A percentile compares a stretch with the other conserved stretches of the same genome.
phyloP scores from a whole-genome alignment of 1,140 invertebrate species.

The Drosophila arawakana region DNA sequence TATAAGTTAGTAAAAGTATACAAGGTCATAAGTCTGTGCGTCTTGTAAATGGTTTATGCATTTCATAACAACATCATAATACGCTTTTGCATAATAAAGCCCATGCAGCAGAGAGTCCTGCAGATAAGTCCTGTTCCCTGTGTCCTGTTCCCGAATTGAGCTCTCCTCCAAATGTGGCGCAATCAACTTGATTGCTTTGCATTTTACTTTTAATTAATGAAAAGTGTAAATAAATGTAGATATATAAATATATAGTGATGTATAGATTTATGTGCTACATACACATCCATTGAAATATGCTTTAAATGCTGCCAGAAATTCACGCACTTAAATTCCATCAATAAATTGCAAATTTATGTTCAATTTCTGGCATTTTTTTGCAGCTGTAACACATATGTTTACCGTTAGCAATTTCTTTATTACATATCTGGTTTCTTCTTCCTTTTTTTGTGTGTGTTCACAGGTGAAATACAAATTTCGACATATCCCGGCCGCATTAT shows the following conservation, averaged over 20 bases:
- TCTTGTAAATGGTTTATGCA: constrained; percentile 4
- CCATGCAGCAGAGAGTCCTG: neutral
- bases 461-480: constrained; percentile 88
- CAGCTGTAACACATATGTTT: constrained; percentile 49
- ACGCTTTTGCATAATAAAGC: constrained; percentile 1
- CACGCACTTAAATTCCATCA: constrained; percentile 10
- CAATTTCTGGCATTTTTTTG: constrained; percentile 27
- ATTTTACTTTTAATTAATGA: constrained; percentile 81
- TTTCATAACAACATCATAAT: constrained; percentile 13
- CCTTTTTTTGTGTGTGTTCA: constrained; percentile 17
- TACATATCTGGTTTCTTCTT: constrained; percentile 3
- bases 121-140: neutral
- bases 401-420: neutral
- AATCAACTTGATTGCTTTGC: constrained; percentile 77
- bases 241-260: constrained; percentile 5
- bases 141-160: neutral
- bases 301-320: neutral
- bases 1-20: neutral
- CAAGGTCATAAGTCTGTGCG: neutral
- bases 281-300: constrained; percentile 3
- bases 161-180: constrained; percentile 12
- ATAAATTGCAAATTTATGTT: constrained; percentile 35
- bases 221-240: constrained; percentile 44
- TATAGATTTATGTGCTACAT: neutral
- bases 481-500: constrained; percentile 88